phyloP scores from a whole-genome alignment of 2,888 invertebrate species.

The Epistrophe eligans region DNA sequence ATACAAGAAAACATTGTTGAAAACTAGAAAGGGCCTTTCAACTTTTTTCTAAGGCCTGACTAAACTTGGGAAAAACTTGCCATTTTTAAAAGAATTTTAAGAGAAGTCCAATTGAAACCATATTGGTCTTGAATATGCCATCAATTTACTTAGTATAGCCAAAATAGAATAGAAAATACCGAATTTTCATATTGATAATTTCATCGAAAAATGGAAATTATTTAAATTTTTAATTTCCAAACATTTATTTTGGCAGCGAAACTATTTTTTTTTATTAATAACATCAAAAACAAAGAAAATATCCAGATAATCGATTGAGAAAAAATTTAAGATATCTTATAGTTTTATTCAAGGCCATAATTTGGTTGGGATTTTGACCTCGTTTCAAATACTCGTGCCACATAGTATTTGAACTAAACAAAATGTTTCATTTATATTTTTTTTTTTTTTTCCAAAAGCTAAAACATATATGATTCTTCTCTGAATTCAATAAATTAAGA shows the following conservation, averaged over 20 bases:
- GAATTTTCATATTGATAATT: not conserved
- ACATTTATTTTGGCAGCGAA: conserved; percentile 3
- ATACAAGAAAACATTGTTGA: too few species aligned
- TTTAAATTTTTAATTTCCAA: not conserved
- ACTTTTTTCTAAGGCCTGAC: too few species aligned
- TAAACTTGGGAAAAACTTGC: too few species aligned
- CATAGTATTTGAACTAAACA: not conserved
- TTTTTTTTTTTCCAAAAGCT: too few species aligned
- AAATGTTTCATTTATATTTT: not conserved
- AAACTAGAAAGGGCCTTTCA: too few species aligned
- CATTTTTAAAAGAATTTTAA: not conserved
- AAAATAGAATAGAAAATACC: not conserved
- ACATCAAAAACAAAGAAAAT: not conserved
- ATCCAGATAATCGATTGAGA: conserved; percentile 2
- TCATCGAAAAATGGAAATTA: not conserved
- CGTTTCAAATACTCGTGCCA: conserved; percentile 20
- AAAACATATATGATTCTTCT: not conserved
- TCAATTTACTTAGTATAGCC: not conserved
- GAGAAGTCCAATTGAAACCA: not conserved
- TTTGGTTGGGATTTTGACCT: conserved; percentile 10
- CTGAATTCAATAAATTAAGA: not conserved
- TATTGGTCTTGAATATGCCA: not conserved
- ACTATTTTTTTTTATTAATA: not conserved
- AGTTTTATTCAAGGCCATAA: conserved; percentile 5
- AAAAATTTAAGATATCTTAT: not conserved